These are phyloP conservation scores for Scrobipalpa atriplicella DNA, from an alignment of 2,888 invertebrate genomes.

Conservation along the genomic window DNA sequence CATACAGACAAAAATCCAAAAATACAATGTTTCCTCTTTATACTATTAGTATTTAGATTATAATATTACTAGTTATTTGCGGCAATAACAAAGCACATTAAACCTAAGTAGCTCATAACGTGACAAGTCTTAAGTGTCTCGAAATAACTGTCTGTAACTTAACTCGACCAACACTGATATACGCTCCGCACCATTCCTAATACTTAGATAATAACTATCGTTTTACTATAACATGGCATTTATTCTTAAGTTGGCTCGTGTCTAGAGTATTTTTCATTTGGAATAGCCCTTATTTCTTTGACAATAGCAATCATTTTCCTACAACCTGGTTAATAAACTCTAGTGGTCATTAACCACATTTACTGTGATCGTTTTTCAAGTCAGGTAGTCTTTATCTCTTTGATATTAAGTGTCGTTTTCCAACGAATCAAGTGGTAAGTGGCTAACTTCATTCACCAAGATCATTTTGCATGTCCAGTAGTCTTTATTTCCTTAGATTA, in stretches of 20 bases:
- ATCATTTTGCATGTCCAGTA: neutral
- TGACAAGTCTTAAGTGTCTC: slow-evolving; percentile 5
- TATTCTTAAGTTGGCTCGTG: neutral
- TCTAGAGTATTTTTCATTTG: neutral
- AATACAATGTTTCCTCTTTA: neutral
- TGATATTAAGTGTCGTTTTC: neutral
- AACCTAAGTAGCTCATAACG: neutral
- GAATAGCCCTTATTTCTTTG: neutral
- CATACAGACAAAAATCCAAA: too few relatives aligned
- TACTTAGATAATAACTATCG: neutral
- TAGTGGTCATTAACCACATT: neutral
- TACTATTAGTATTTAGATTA: neutral
- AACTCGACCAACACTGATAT: neutral
- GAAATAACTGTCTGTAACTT: slow-evolving; percentile 2
- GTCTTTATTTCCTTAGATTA: neutral
- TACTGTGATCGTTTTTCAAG: neutral
- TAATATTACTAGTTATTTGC: neutral
- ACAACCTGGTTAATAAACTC: neutral
- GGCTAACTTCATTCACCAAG: neutral
- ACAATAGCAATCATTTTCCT: slow-evolving; percentile 2
- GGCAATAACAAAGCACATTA: neutral
- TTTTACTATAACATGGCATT: neutral
- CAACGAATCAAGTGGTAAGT: neutral
- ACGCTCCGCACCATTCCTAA: neutral
- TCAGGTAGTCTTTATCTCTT: neutral